These are phyloP conservation scores for Coreoperca whiteheadi DNA, from an alignment of 2,113 vertebrate species.

Conservation along the genomic window DNA sequence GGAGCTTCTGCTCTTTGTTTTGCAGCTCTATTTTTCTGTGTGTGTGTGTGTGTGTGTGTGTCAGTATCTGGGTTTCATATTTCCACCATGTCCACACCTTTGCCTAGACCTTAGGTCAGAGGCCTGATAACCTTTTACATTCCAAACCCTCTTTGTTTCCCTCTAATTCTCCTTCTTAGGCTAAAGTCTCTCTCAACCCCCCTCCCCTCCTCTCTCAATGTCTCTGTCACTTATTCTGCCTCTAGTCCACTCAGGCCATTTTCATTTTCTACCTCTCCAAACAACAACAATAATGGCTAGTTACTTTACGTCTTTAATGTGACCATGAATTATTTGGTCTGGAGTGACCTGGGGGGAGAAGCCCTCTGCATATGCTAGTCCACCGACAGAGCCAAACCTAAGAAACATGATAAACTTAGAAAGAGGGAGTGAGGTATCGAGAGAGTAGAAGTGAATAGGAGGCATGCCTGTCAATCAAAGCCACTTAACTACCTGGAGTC, in stretches of 20 bases:
- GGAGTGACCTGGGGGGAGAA: background rate
- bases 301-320: slow-evolving; percentile 11
- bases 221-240: background rate
- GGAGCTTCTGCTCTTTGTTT: slow-evolving; percentile 31
- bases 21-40: slow-evolving; percentile 2
- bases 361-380: background rate
- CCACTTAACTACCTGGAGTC: slow-evolving; percentile 60
- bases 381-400: background rate
- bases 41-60: slow-evolving; percentile 32
- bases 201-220: background rate
- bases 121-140: slow-evolving; percentile 78
- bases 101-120: slow-evolving; percentile 70
- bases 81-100: slow-evolving; percentile 50
- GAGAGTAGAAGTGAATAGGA: slow-evolving; percentile 33
- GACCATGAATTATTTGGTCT: background rate
- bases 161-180: slow-evolving; percentile 32
- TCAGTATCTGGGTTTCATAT: slow-evolving; percentile 52
- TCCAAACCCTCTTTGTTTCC: slow-evolving; percentile 51
- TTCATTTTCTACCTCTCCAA: slow-evolving; percentile 8
- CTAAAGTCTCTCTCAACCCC: slow-evolving; percentile 10
- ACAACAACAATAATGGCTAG: background rate
- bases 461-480: slow-evolving; percentile 67
- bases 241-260: background rate
- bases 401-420: background rate
- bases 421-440: slow-evolving; percentile 1